These are phyloP conservation scores for Watsonalla binaria DNA, from an alignment of 2,888 invertebrate genomes.

Conservation along the genomic window DNA sequence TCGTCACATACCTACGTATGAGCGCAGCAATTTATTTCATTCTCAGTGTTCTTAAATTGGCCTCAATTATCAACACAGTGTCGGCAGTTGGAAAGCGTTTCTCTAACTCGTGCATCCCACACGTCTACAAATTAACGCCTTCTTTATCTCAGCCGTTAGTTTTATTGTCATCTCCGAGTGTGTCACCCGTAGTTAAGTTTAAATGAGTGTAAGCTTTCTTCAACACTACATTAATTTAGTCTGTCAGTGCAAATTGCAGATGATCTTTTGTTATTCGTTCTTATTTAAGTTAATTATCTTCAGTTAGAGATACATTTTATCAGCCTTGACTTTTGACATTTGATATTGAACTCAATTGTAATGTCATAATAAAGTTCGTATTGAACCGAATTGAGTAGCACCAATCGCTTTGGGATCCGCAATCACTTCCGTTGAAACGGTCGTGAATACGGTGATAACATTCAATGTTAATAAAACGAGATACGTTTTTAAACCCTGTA, in stretches of 20 bases:
- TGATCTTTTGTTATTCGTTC: constrained; percentile 25
- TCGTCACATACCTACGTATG: not conserved
- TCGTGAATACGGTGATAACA: no score
- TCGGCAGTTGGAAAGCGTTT: constrained; percentile 12
- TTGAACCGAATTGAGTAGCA: no score
- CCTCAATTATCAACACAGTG: constrained; percentile 14
- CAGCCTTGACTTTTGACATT: no score
- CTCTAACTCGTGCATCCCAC: constrained; percentile 28
- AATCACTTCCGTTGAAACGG: no score
- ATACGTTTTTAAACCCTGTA: no score
- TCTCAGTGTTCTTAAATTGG: not conserved
- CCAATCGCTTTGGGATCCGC: no score
- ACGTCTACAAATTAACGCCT: constrained; percentile 43
- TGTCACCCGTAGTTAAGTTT: constrained; percentile 33
- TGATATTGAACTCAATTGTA: no score
- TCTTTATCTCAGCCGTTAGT: constrained; percentile 32
- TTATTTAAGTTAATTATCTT: constrained; percentile 14
- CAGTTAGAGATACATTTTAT: not conserved
- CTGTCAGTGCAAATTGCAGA: constrained; percentile 34
- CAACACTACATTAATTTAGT: constrained; percentile 50
- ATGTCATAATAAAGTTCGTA: no score
- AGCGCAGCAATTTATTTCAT: not conserved
- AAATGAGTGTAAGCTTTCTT: constrained; percentile 51
- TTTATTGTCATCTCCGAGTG: constrained; percentile 41
- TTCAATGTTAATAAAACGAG: no score